These are phyloP conservation scores for Thysanoteuthis rhombus DNA, from an alignment of 2,888 invertebrate genomes.

Conservation along the genomic window DNA sequence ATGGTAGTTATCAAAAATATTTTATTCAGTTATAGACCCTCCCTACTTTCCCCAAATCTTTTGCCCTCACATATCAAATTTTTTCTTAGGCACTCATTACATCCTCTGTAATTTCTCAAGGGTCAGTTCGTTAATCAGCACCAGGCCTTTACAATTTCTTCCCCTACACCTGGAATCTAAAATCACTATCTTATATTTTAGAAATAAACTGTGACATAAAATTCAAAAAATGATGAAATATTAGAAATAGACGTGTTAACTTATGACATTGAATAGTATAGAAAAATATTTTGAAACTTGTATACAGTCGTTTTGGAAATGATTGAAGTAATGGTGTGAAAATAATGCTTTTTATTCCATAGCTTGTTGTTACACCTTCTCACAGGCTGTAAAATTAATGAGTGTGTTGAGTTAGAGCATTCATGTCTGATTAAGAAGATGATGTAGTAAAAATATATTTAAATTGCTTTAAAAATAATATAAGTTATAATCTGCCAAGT, in stretches of 20 bases:
- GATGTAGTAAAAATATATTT: neutral
- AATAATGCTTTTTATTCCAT: neutral
- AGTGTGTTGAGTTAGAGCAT: neutral
- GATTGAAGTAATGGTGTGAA: neutral
- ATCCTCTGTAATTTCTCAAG: neutral
- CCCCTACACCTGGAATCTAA: neutral
- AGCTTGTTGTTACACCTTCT: neutral
- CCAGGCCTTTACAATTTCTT: neutral
- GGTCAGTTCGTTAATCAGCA: neutral
- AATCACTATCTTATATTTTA: neutral
- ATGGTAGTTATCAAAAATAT: neutral
- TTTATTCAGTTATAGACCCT: neutral
- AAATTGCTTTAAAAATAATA: neutral
- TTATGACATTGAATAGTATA: neutral
- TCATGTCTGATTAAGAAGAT: neutral
- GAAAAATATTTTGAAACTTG: too few relatives aligned
- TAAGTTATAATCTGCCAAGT: neutral
- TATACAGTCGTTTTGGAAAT: too few relatives aligned
- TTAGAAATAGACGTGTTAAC: neutral
- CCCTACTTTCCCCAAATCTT: neutral
- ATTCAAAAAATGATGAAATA: neutral
- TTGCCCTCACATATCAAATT: neutral
- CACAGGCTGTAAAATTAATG: neutral
- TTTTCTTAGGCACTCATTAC: neutral
- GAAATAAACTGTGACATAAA: neutral